These are phyloP conservation scores for Cervus canadensis DNA, from an alignment of 2,113 vertebrate genomes.

Conservation along the genomic window DNA sequence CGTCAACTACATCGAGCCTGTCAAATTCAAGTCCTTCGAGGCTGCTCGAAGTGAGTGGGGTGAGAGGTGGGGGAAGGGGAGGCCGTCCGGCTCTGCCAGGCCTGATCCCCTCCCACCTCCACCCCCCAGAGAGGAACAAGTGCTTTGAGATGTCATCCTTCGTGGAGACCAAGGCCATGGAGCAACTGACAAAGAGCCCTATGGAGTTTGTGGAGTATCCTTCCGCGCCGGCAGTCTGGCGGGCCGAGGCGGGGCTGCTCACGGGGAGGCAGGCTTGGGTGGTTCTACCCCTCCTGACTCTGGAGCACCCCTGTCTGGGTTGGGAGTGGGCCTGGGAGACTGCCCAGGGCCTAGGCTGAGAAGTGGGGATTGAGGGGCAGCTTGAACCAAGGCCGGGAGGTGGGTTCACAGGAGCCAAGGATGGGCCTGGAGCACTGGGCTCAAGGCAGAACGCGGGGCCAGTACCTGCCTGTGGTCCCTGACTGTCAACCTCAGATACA, in stretches of 20 bases:
- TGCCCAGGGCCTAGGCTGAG: not conserved
- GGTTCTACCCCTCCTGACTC: rapidly evolving
- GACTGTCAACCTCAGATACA: conserved; percentile 85
- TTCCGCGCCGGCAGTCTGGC: not conserved
- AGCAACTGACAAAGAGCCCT: conserved; percentile 87
- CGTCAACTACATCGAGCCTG: conserved; percentile 92
- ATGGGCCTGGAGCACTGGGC: not conserved
- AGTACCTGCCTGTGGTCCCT: not conserved
- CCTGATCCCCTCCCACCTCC: not conserved
- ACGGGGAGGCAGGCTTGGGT: rapidly evolving
- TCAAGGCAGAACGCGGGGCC: rapidly evolving
- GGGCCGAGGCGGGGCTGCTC: rapidly evolving
- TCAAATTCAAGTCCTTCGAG: conserved; percentile 93
- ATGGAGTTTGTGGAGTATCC: conserved; percentile 95
- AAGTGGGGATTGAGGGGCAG: not conserved
- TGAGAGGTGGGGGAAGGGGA: not conserved
- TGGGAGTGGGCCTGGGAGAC: not conserved
- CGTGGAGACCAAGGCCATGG: conserved; percentile 94
- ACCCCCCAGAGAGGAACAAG: conserved; percentile 84
- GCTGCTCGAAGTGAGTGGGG: conserved; percentile 86
- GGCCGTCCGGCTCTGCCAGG: not conserved
- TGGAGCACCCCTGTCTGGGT: not conserved
- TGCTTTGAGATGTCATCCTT: conserved; percentile 94
- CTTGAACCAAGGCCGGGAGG: not conserved
- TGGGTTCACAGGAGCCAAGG: not conserved